Evolutionary conservation across 2,113 vertebrate species (phyloP), one percentile per base, ranked within the genome.

Genomic region (Heloderma charlesbogerti): DNA sequence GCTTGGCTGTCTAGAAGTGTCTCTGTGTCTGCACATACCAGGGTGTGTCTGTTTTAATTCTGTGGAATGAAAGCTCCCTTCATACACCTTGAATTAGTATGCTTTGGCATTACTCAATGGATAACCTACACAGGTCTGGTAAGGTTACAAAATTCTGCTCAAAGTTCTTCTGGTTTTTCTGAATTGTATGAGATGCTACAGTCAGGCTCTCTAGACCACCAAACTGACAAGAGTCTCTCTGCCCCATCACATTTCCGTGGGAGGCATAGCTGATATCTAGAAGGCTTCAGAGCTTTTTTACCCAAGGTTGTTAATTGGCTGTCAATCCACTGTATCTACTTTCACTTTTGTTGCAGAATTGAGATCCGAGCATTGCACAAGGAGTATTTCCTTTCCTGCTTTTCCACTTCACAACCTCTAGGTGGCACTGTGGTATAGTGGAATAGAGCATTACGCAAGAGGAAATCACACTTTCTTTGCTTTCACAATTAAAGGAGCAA

Each of bases 91-190:
- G 87, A 93, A 96, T 75, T 54, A 94, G 90, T 0, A 0, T 87
- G 81, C 29, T 84, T 92, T 95, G 94, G 69, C 37, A 75, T 92
- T 92, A 93, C 86, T 93, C 84, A 92, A 75, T 93, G 89, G 84
- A 91, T 75, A 91, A 94, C 92, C 89, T 89, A 88, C 90, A 82
- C 83, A 37, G 57, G 88, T 94, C 94, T 25, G 2, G 82, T 89
- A 91, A 91, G 71, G 81, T 43, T 63, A 16, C 25, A 6, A 66
- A 3, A 86, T 92, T 92, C 83, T 91, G 94, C 7, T 0, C 71
- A 89, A 89, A 27, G 82, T 80, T 94, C 96, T 96, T 96, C 96
- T 93, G 89, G 81, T 93, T 90, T 91, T 87, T 95, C 77, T 84
- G 96, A 95, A 96, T 90, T 93, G 67, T 93, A 78, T 72, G 31